Evolutionary conservation across 2,797 vertebrate species (phyloP).

Genomic region (Nasua narica): DNA sequence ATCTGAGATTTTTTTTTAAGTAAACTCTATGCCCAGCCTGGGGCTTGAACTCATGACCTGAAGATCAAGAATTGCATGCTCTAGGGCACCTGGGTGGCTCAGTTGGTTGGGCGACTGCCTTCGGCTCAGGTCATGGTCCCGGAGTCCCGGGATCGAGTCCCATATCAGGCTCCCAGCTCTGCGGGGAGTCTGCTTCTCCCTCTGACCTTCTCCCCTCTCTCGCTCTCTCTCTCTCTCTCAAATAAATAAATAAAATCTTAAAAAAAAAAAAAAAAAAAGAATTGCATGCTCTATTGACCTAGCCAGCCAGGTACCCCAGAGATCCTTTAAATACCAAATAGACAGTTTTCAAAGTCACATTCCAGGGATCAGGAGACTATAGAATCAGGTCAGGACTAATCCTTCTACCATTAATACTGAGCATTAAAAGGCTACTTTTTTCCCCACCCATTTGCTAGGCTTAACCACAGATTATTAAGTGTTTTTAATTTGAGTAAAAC

Average conservation of each 20-base stretch:
- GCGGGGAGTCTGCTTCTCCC: too few relatives aligned
- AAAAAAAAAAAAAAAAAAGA: too few relatives aligned
- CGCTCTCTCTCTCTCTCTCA: too few relatives aligned
- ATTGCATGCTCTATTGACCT: background rate
- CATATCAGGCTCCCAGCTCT: too few relatives aligned
- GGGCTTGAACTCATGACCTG: background rate
- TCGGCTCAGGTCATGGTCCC: too few relatives aligned
- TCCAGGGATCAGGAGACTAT: background rate
- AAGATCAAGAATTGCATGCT: background rate
- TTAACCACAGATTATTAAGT: background rate
- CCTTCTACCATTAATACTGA: background rate
- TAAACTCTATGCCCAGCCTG: background rate
- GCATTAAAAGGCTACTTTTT: background rate
- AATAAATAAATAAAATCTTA: too few relatives aligned
- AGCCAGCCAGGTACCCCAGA: background rate
- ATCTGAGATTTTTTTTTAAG: background rate
- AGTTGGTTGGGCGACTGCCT: too few relatives aligned
- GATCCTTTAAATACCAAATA: background rate
- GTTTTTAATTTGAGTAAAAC: slow-evolving; percentile 14
- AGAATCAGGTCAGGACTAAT: background rate
- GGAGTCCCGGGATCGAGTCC: too few relatives aligned
- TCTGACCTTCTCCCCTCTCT: too few relatives aligned
- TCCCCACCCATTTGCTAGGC: background rate
- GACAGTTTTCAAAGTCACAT: background rate
- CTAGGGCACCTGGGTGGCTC: too few relatives aligned